Conservation (phyloP, 2,113 vertebrate genomes). For the Corythornis vintsioides region DNA sequence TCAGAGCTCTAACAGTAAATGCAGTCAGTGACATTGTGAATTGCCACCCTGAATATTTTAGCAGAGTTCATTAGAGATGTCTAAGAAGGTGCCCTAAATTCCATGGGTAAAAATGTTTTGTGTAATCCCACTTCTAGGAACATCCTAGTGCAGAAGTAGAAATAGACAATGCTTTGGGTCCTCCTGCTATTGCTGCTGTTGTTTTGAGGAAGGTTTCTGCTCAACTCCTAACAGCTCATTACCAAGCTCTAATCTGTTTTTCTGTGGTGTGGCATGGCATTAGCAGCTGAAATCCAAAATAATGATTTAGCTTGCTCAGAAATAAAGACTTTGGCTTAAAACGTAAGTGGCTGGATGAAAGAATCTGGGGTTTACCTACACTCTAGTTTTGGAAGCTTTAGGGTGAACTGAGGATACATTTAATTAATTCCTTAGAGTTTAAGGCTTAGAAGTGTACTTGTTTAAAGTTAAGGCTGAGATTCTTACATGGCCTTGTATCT, state of each 20-base stretch:
- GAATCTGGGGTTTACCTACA: background rate
- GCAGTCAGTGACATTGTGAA: background rate
- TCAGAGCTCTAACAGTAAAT: background rate
- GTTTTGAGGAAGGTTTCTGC: background rate
- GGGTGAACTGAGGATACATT: background rate
- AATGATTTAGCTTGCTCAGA: background rate
- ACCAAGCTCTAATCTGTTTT: background rate
- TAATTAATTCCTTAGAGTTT: background rate
- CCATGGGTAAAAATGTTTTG: background rate
- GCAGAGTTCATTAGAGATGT: fast-evolving
- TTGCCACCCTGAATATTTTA: background rate
- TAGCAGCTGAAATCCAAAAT: background rate
- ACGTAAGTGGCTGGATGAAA: background rate
- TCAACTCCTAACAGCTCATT: fast-evolving
- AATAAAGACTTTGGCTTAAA: background rate
- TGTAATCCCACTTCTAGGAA: background rate
- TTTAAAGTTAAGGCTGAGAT: background rate
- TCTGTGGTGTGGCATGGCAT: background rate
- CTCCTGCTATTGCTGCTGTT: background rate
- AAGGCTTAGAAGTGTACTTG: background rate
- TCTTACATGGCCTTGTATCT: background rate
- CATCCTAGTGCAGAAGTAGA: background rate
- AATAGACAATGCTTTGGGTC: background rate
- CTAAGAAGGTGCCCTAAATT: background rate
- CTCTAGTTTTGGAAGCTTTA: background rate